These are phyloP conservation scores for Syritta pipiens DNA, from an alignment of 2,888 invertebrate genomes.

Conservation along the genomic window DNA sequence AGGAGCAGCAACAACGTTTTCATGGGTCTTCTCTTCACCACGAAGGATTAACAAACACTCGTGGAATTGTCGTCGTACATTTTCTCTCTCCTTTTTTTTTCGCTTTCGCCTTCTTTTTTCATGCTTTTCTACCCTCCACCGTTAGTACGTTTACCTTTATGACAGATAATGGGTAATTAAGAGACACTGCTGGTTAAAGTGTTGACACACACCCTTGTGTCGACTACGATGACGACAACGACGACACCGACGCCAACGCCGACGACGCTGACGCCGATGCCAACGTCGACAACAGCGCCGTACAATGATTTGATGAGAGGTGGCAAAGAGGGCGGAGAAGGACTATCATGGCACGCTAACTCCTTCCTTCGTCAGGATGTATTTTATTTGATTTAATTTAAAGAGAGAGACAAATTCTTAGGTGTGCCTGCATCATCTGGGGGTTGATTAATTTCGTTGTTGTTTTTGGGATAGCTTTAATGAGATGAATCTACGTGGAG, in stretches of 20 bases:
- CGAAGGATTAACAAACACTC: constrained; percentile 63
- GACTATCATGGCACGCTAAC: constrained; percentile 22
- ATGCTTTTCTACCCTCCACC: constrained; percentile 25
- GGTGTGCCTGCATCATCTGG: constrained; percentile 32
- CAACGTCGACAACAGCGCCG: constrained; percentile 35
- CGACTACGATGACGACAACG: constrained; percentile 41
- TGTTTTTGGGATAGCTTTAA: constrained; percentile 31
- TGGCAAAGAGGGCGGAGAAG: too few relatives aligned
- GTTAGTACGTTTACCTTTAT: constrained; percentile 68
- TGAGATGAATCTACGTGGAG: constrained; percentile 37
- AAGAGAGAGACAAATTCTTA: constrained; percentile 60
- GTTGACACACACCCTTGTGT: constrained; percentile 67
- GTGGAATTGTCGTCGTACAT: constrained; percentile 55
- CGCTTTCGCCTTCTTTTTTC: neutral
- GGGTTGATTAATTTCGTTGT: constrained; percentile 1
- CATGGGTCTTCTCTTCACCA: constrained; percentile 17
- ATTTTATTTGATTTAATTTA: constrained; percentile 67
- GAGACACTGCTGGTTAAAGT: constrained; percentile 69
- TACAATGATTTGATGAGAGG: constrained; percentile 45
- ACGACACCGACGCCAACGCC: neutral
- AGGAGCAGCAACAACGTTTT: constrained; percentile 51
- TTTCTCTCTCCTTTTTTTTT: constrained; percentile 13
- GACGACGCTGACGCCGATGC: neutral
- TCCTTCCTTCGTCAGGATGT: constrained; percentile 34
- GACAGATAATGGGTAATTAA: constrained; percentile 69